Evolutionary conservation across 1,140 invertebrate genomes (phyloP).

Genomic region (Trichonephila clavata): DNA sequence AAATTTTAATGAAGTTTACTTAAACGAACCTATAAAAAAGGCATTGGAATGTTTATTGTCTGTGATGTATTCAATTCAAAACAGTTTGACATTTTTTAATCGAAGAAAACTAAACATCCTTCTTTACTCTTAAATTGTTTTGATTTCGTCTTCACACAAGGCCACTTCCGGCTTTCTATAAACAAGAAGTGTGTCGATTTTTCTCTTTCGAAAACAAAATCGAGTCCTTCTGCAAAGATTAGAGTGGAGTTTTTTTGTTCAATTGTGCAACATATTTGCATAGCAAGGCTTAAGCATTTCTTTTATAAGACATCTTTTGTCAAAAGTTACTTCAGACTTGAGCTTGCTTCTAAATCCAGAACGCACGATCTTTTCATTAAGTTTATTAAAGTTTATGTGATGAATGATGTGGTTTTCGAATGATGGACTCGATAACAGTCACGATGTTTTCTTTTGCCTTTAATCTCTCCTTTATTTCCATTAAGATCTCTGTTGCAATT

Average conservation of each 20-base stretch:
- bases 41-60: no score
- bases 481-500: not conserved
- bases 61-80: no score
- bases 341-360: not conserved
- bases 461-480: not conserved
- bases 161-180: not conserved
- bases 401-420: not conserved
- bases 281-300: not conserved
- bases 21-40: no score
- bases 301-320: constrained; percentile 1
- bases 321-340: not conserved
- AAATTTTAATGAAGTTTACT: no score
- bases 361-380: constrained; percentile 30
- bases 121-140: not conserved
- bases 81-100: not conserved
- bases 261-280: not conserved
- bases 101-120: not conserved
- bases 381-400: not conserved
- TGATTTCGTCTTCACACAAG: not conserved
- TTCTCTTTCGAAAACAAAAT: not conserved
- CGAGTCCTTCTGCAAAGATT: not conserved
- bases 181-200: not conserved
- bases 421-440: constrained; percentile 24
- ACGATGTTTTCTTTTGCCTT: constrained; percentile 26
- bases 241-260: not conserved